phyloP scores from a whole-genome alignment of 2,797 vertebrate species.

The Phalloptychus januarius region DNA sequence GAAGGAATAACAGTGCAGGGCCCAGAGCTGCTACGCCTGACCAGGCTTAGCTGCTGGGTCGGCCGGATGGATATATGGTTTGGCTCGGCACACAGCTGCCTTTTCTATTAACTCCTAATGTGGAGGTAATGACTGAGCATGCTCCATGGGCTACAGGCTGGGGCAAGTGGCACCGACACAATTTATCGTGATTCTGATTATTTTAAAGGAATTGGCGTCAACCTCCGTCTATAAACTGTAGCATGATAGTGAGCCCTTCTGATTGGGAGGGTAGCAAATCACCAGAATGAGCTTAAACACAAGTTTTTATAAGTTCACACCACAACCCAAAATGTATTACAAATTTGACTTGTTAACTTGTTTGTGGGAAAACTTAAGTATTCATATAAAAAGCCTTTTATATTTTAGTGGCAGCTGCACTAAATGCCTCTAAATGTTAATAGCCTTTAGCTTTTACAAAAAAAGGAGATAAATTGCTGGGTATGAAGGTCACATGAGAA shows the following conservation, averaged over 20 bases:
- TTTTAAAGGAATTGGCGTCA: constrained; percentile 49
- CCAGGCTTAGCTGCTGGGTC: constrained; percentile 56
- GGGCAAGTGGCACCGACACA: constrained; percentile 53
- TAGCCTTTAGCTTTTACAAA: not conserved
- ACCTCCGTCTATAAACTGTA: constrained; percentile 45
- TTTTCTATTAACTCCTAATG: constrained; percentile 70
- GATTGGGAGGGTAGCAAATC: not conserved
- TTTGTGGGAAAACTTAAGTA: not conserved
- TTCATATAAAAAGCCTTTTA: not conserved
- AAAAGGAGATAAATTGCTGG: not conserved
- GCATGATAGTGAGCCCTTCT: constrained; percentile 13
- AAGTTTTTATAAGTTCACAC: not conserved
- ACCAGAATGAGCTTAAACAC: not conserved
- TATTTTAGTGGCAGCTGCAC: not conserved
- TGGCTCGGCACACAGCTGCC: constrained; percentile 56
- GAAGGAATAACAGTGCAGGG: constrained; percentile 65
- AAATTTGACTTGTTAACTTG: not conserved
- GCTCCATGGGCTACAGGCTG: constrained; percentile 58
- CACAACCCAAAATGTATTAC: not conserved
- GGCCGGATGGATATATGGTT: constrained; percentile 56
- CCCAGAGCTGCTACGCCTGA: constrained; percentile 66
- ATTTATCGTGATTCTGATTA: constrained; percentile 51
- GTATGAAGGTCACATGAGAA: not conserved
- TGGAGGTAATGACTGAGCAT: constrained; percentile 67
- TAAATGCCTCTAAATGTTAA: not conserved